Evolutionary conservation across 2,888 invertebrate genomes (phyloP), one percentile per base, ranked within the genome.

Genomic region (Dynastes maya): DNA sequence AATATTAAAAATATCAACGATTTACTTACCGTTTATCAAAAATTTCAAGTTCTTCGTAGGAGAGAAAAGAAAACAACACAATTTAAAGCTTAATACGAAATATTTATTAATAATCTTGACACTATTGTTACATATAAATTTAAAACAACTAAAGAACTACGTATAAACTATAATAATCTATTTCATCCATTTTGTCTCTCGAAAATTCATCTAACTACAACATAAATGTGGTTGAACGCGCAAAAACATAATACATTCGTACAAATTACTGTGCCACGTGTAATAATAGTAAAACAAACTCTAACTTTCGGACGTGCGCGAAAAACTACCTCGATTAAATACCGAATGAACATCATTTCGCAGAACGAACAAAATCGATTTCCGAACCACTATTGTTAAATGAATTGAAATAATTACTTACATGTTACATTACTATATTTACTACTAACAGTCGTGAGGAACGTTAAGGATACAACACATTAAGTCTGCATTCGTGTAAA

Each of bases 81-180:
- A 13, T 32, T 55, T n/a, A 71, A 71, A 71, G 71, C 71, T 71
- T 71, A 71, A 71, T 71, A 71, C 53, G 71, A 71, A 71, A 71
- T 71, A 9, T 71, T 71, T 71, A 71, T 71, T 71, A 32, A 55
- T 71, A 32, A 71, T 65, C 16, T 16, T 53, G 32, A 65, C 45
- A 45, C 8, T 8, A 65, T 61, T 27, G 29, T 63, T 63, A 63
- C 32, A 63, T 32, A 63, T 32, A 32, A 63, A 63, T 63, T 32
- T 63, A 63, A 27, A 63, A 32, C 13, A 32, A 63, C n/a, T 63
- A 63, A 0, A 1, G 13, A 32, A 6, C 63, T 63, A 61, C 45
- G 29, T 63, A 29, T 11, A 63, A 32, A 63, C 63, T 63, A 29
- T 32, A 29, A n/a, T 63, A 63, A 32, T 27, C 29, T 63, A 63